Conservation (phyloP, 2,888 invertebrate genomes). For the Catonia carolina region DNA sequence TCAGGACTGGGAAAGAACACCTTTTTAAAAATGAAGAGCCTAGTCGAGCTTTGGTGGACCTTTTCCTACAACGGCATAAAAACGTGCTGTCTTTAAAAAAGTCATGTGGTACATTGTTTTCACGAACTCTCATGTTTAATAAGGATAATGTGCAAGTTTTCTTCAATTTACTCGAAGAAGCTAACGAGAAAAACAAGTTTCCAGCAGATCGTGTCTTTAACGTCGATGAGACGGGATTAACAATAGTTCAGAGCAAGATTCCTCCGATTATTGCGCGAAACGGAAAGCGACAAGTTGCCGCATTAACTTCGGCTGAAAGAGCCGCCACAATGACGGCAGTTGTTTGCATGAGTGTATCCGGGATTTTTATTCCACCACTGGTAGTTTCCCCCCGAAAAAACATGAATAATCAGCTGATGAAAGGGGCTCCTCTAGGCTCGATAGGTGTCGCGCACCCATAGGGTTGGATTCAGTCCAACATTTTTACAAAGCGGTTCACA, state of each 20-base stretch:
- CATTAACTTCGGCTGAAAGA: slow-evolving; percentile 38
- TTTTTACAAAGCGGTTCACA: no score
- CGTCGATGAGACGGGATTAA: slow-evolving; percentile 40
- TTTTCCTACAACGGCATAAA: slow-evolving; percentile 27
- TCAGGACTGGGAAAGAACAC: no score
- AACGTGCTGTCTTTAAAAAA: slow-evolving; percentile 21
- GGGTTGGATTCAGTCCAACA: no score
- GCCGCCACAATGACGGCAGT: no score
- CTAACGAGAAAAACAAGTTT: slow-evolving; percentile 31
- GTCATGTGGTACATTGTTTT: slow-evolving; percentile 25
- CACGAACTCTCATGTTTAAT: slow-evolving; percentile 26
- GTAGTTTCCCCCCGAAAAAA: no score
- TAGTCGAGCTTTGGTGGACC: slow-evolving; percentile 24
- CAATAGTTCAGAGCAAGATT: slow-evolving; percentile 37
- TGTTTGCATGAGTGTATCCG: no score
- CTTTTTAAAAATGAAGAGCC: slow-evolving; percentile 22
- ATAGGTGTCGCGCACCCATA: no score
- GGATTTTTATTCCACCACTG: no score
- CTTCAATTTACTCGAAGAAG: slow-evolving; percentile 20
- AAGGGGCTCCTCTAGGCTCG: no score
- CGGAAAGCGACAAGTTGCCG: slow-evolving; percentile 39
- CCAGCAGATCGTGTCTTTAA: slow-evolving; percentile 34
- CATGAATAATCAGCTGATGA: no score
- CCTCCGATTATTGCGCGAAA: slow-evolving; percentile 35
- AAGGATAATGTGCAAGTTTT: slow-evolving; percentile 17